Conservation (phyloP, 2,113 vertebrate species). For the Plestiodon gilberti region DNA sequence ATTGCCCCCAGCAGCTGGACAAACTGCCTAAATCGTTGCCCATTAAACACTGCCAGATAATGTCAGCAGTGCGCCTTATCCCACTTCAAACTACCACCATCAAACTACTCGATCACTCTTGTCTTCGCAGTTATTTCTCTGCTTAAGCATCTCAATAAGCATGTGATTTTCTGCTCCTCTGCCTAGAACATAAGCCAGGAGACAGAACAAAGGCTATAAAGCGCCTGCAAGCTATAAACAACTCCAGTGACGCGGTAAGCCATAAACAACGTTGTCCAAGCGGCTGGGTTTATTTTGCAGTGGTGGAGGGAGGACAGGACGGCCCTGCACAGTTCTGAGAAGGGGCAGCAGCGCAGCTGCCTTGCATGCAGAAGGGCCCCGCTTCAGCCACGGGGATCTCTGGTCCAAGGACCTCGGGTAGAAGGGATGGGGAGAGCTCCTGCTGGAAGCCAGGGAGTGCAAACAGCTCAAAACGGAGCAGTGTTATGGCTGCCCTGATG, state of each 20-base stretch:
- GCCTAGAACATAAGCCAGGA: neutral
- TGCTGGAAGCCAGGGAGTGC: too few species aligned
- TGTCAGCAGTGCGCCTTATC: neutral
- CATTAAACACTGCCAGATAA: neutral
- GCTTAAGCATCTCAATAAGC: neutral
- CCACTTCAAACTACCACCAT: neutral
- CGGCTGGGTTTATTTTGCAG: neutral
- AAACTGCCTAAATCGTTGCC: neutral
- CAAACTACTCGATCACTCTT: neutral
- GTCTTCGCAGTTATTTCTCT: fast-evolving
- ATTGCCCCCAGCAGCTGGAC: neutral
- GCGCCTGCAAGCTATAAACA: neutral
- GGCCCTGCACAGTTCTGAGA: too few species aligned
- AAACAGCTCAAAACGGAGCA: too few species aligned
- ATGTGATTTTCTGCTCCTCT: slow-evolving; percentile 31
- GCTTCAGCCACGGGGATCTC: too few species aligned
- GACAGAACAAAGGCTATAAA: slow-evolving; percentile 14
- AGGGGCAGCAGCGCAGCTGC: too few species aligned
- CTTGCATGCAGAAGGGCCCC: too few species aligned
- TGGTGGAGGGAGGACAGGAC: neutral
- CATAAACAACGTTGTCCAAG: neutral
- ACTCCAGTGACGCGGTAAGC: neutral
- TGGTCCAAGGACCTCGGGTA: too few species aligned
- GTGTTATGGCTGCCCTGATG: too few species aligned
- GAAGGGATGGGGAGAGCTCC: too few species aligned